Conservation (phyloP, 2,113 vertebrate genomes). For the Archilochus colubris region DNA sequence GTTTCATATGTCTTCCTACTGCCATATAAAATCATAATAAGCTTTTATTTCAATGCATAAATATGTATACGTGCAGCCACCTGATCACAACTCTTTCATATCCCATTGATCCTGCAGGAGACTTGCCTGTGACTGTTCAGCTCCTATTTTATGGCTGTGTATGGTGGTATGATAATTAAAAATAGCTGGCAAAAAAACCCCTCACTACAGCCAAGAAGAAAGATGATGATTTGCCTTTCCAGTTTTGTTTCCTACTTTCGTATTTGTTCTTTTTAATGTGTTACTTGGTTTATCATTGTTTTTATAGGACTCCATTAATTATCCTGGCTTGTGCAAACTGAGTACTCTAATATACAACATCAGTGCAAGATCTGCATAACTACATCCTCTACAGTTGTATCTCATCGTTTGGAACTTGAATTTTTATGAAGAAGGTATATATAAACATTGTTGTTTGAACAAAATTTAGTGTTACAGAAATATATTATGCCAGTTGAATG, state of each 20-base stretch:
- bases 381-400: background rate
- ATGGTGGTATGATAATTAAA: background rate
- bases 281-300: background rate
- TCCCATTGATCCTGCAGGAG: rapidly evolving
- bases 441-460: background rate
- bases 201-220: background rate
- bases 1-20: background rate
- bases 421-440: background rate
- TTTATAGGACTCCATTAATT: background rate
- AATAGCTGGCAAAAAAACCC: background rate
- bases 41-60: background rate
- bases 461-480: background rate
- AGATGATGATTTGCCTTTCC: background rate
- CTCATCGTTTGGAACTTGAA: background rate
- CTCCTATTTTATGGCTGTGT: rapidly evolving
- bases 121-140: background rate
- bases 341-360: background rate
- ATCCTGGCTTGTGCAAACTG: background rate
- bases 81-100: background rate
- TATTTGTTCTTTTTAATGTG: background rate
- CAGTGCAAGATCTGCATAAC: background rate
- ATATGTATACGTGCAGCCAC: rapidly evolving
- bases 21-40: background rate
- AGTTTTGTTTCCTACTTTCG: background rate
- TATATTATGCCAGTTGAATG: background rate